A percentile compares a stretch with the other conserved stretches of the same genome.
These are phyloP conservation scores for Micropterix aruncella DNA, from an alignment of 2,888 invertebrate species.

Conservation along the genomic window DNA sequence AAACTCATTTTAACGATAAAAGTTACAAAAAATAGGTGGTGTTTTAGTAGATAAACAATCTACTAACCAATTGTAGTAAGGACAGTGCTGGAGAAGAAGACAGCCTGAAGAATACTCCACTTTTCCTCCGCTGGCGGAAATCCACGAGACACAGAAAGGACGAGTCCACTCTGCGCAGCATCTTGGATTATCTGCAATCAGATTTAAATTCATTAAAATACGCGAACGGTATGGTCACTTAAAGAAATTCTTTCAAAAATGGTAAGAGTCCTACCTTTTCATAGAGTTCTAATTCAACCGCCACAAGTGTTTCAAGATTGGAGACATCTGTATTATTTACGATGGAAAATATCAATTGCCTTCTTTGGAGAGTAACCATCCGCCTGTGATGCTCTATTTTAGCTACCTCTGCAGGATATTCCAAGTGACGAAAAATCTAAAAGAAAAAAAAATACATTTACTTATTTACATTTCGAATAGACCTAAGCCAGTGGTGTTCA, in stretches of 20 bases:
- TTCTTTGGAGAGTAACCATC: constrained; percentile 42
- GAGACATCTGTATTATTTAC: constrained; percentile 42
- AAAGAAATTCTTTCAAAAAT: no score
- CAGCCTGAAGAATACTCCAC: constrained; percentile 73
- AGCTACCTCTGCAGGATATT: constrained; percentile 61
- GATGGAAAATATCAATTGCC: constrained; percentile 42
- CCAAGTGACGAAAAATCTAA: constrained; percentile 65
- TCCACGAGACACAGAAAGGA: constrained; percentile 37
- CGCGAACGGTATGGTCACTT: no score
- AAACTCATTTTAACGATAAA: no score
- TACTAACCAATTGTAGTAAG: constrained; percentile 75
- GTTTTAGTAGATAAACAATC: no score
- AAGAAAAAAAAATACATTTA: constrained; percentile 13
- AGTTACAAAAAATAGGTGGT: no score
- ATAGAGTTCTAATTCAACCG: constrained; percentile 33
- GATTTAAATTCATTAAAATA: no score
- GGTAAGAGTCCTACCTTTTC: constrained; percentile 34
- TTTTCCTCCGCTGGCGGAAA: constrained; percentile 42
- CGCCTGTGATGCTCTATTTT: constrained; percentile 47
- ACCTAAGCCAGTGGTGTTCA: background rate
- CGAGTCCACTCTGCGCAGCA: constrained; percentile 56
- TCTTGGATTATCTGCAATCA: constrained; percentile 44
- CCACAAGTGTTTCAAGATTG: constrained; percentile 41
- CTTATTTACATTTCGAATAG: constrained; percentile 3
- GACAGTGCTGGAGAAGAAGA: constrained; percentile 83